Base-by-base conservation (phyloP, 2,113 vertebrate genomes). In the Riparia riparia region DNA sequence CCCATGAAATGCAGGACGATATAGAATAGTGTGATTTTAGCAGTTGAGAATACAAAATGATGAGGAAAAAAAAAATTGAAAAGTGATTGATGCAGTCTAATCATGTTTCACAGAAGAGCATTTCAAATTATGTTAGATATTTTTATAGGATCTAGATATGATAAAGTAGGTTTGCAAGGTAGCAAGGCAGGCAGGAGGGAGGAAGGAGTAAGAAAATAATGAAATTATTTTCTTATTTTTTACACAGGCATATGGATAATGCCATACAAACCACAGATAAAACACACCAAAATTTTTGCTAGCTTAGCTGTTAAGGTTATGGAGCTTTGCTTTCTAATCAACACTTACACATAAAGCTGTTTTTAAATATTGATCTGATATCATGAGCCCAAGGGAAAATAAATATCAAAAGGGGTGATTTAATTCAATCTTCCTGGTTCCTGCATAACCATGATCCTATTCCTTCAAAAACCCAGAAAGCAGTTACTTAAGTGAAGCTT, bases 301-400 rank as follows among this genome's bases (percentile, higher is more conserved):
- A 58, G 60, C 77, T 89, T 92, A 51, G 69, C 70, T 80, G 57
- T 77, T 91, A 57, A 31, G 53, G 61, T 83, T 93, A 90, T 41
- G 61, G 56, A 95, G 71, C 50, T 96, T 82, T 86, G 66, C 72
- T 82, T 91, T 92, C 88, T 82, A 88, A 94, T 91, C 84, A 91
- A 89, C 7, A 4, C 45, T 89, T 92, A 94, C 29, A 32, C 53
- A 88, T 37, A 92, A 1, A 92, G 88, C 42, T 77, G 42, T 29
- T 94, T 94, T 93, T 31, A 89, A 96, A 86, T 94, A 96, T 51
- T 89, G 80, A 94, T 90, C 90, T 92, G 72, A 73, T 90, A 77
- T 47, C 39, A 78, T 19, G 64, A 91, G 74, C 71, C 34, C 41
- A 25, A 80, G 34, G 44, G 80, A 81, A 81, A 93, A 91, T 81